Evolutionary conservation across 2,113 vertebrate genomes (phyloP).

Genomic region (Eublepharis macularius): DNA sequence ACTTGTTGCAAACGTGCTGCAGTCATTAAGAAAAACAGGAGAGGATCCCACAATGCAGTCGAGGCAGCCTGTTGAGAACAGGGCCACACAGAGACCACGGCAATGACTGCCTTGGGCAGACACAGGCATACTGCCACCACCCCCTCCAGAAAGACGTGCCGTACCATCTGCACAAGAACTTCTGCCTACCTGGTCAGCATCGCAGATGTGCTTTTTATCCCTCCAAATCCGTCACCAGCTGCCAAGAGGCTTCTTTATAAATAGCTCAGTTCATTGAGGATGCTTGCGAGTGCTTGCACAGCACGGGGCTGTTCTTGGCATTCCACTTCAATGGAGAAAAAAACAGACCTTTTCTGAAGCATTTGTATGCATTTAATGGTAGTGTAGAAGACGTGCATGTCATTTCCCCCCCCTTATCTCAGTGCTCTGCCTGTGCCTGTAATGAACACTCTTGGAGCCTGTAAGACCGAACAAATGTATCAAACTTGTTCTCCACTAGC

Average conservation of each 20-base stretch:
- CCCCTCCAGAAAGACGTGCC: neutral
- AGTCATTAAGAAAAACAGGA: slow-evolving; percentile 6
- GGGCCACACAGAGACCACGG: fast-evolving
- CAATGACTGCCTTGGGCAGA: neutral
- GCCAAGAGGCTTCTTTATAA: neutral
- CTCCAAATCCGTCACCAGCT: neutral
- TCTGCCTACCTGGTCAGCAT: neutral
- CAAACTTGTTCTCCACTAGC: no score
- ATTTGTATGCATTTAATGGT: neutral
- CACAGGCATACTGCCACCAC: neutral
- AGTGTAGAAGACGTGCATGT: neutral
- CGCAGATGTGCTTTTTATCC: neutral
- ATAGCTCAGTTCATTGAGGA: neutral
- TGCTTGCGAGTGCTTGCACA: fast-evolving
- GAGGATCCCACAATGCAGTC: neutral
- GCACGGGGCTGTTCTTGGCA: neutral
- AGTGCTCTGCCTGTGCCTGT: no score
- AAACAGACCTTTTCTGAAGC: neutral
- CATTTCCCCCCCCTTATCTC: neutral
- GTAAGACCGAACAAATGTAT: no score
- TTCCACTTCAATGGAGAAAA: neutral
- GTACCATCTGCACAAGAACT: neutral
- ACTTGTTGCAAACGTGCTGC: slow-evolving; percentile 25
- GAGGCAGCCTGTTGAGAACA: neutral
- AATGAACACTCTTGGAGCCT: no score